Evolutionary conservation across 2,113 vertebrate species (phyloP).

Genomic region (Rhineura floridana): DNA sequence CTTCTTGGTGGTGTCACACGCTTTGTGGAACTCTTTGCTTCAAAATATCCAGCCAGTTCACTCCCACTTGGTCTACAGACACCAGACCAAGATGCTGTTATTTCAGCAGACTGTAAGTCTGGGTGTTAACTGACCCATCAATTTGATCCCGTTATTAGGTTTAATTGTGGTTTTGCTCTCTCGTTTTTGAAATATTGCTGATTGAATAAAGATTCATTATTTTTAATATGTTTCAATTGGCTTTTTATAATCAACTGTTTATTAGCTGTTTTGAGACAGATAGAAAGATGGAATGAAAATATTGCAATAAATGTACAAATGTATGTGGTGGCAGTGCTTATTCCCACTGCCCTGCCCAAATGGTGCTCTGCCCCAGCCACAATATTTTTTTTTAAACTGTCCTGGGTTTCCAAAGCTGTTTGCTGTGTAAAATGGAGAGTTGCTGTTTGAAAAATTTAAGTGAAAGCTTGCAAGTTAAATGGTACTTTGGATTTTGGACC

Average conservation of each 20-base stretch:
- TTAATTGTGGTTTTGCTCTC: background rate
- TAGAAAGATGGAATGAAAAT: background rate
- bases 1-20: background rate
- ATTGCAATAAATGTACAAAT: background rate
- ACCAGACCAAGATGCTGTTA: background rate
- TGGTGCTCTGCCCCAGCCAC: background rate
- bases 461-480: background rate
- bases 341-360: background rate
- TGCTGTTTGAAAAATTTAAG: background rate
- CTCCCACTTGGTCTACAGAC: background rate
- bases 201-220: background rate
- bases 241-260: background rate
- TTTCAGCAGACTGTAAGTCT: background rate
- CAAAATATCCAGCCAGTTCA: background rate
- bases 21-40: background rate
- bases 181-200: background rate
- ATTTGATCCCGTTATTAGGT: background rate
- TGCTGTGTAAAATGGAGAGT: background rate
- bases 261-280: background rate
- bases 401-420: background rate
- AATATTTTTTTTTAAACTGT: background rate
- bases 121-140: background rate
- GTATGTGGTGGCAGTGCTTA: background rate
- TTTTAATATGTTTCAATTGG: background rate
- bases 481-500: background rate